Evolutionary conservation across 2,113 vertebrate genomes (phyloP), one percentile per base, ranked within the genome.

Genomic region (Callionymus lyra): DNA sequence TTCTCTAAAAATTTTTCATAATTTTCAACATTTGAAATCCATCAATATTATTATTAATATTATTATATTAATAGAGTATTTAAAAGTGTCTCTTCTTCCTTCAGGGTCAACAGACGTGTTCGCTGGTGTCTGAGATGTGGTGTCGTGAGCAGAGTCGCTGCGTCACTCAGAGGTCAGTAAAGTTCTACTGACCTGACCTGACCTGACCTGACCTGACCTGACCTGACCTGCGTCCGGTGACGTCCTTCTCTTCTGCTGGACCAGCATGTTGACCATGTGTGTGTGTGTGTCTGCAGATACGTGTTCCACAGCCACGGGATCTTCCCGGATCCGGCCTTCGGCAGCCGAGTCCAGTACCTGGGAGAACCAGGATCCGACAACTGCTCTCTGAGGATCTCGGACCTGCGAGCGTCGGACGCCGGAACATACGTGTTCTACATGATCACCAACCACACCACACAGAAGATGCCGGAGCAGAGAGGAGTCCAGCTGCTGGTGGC

Each of bases 81-180:
- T n/a, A n/a, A n/a, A n/a, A n/a, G n/a, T n/a, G n/a, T n/a, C n/a
- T n/a, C n/a, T n/a, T n/a, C n/a, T n/a, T n/a, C n/a, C n/a, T n/a
- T n/a, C n/a, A n/a, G n/a, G n/a, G n/a, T n/a, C n/a, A n/a, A n/a
- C n/a, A n/a, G n/a, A n/a, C n/a, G n/a, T n/a, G n/a, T n/a, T n/a
- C n/a, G n/a, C n/a, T n/a, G n/a, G n/a, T n/a, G 41, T 77, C 81
- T 18, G 76, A 76, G 65, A 84, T 86, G 63, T 86, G 84, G 84
- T 84, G 84, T 56, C 70, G 70, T 1, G 60, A 56, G 44, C 46
- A 82, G 51, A 72, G 62, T 5, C 68, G 37, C 14, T 84, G 84
- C 34, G 49, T 86, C 48, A 83, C 82, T 10, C 50, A 34, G 35
- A 70, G 68, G 78, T 81, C n/a, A n/a, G n/a, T n/a, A n/a, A n/a